Evolutionary conservation across 2,797 vertebrate genomes (phyloP).

Genomic region (Clarias laeviceps): DNA sequence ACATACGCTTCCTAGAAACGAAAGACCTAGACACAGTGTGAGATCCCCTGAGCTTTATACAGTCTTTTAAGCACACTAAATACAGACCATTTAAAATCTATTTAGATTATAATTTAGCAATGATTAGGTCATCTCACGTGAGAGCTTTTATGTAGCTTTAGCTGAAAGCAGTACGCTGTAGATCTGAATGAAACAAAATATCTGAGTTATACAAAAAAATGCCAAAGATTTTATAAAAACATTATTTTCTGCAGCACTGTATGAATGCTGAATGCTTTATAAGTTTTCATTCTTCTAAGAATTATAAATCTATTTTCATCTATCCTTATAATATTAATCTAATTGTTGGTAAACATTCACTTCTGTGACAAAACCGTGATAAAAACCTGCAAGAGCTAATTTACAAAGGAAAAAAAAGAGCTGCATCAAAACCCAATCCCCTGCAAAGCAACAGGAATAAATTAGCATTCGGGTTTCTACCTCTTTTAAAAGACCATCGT

Average conservation of each 20-base stretch:
- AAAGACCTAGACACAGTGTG: not conserved
- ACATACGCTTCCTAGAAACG: not conserved
- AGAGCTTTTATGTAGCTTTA: not conserved
- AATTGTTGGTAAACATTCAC: not conserved
- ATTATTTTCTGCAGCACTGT: not conserved
- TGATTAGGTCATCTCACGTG: not conserved
- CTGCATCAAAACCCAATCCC: not conserved
- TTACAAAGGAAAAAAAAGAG: not conserved
- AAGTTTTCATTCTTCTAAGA: not conserved
- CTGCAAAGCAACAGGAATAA: not conserved
- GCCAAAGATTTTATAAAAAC: not conserved
- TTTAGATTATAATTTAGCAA: not conserved
- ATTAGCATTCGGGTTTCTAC: slow-evolving; percentile 68
- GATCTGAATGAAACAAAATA: not conserved
- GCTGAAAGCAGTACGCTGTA: not conserved
- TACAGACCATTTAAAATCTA: not conserved
- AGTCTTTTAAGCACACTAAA: not conserved
- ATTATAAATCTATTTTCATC: not conserved
- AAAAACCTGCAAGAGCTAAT: not conserved
- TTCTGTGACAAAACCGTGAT: not conserved
- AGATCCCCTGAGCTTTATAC: not conserved
- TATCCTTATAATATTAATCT: not conserved
- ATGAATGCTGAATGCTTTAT: not conserved
- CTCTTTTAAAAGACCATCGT: slow-evolving; percentile 95
- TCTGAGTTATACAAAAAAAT: not conserved